Base-by-base conservation (phyloP, 2,797 vertebrate species). In the Leptodactylus fallax region DNA sequence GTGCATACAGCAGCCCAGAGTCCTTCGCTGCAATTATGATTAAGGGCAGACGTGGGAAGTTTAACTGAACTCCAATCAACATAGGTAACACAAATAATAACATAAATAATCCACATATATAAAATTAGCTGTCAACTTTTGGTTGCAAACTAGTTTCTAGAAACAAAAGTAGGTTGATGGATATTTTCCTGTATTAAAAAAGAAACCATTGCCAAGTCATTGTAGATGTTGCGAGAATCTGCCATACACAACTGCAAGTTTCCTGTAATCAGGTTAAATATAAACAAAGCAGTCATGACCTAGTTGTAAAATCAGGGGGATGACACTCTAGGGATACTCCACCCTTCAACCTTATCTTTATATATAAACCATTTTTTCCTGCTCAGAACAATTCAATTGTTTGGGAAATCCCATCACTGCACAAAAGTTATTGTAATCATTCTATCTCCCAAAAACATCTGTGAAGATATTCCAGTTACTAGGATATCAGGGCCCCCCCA, bases 211-310 rank as follows among this genome's bases (percentile, higher is more conserved):
- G 65, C 65, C 23, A 27, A 36, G 65, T 69, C 25, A 69, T 27
- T 69, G 65, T 69, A 36, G 11, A 25, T 69, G 65, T 69, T 69
- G 13, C 36, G 13, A 36, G 65, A 69, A 14, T 69, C 65, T 25
- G 23, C 23, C 25, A 67, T 67, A 27, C 12, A 63, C 21, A 9
- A 23, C 23, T 25, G 65, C 25, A 36, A 36, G 65, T 36, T 69
- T 69, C 65, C 65, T 36, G 65, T 69, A 69, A 69, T 69, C 65
- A 36, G 65, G 65, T 69, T 69, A 69, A 27, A 69, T 69, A 14
- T 69, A 69, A 69, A 23, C 25, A 27, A 17, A 69, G 25, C 25
- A 69, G 25, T 69, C 65, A 27, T 23, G 65, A 69, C 65, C 63
- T 27, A 67, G n/a, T 4, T 19, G 58, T 10, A 1, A 16, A 36